phyloP scores from a whole-genome alignment of 1,140 invertebrate species.

The Heliconius melpomene region DNA sequence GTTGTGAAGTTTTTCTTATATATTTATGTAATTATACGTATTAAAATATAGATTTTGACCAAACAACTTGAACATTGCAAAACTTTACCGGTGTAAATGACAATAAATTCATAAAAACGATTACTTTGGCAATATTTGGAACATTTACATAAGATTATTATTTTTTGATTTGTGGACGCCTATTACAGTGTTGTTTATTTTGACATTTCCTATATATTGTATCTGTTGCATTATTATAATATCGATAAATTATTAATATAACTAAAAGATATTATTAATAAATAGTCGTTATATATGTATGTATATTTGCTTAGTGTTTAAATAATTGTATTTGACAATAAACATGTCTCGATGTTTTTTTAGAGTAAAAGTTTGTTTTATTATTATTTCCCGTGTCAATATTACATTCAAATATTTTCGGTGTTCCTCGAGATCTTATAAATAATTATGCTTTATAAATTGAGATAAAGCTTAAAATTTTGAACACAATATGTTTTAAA shows the following conservation, averaged over 20 bases:
- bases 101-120: too few species aligned
- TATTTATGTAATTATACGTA: too few species aligned
- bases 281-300: neutral
- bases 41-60: too few species aligned
- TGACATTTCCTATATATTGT: neutral
- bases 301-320: neutral
- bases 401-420: neutral
- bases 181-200: neutral
- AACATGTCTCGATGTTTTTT: neutral
- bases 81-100: too few species aligned
- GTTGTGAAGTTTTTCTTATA: too few species aligned
- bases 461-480: too few species aligned
- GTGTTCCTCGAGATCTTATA: neutral
- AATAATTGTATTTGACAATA: slow-evolving; percentile 2
- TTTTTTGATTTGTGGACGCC: neutral
- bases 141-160: too few species aligned
- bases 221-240: neutral
- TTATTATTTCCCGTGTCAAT: neutral
- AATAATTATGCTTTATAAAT: too few species aligned
- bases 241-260: neutral
- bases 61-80: too few species aligned
- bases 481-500: too few species aligned
- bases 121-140: too few species aligned
- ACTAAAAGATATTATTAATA: neutral
- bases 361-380: neutral